A percentile compares a stretch with the other conserved stretches of the same genome.
phyloP scores from a whole-genome alignment of 2,888 invertebrate species.

The Conops quadrifasciatus region DNA sequence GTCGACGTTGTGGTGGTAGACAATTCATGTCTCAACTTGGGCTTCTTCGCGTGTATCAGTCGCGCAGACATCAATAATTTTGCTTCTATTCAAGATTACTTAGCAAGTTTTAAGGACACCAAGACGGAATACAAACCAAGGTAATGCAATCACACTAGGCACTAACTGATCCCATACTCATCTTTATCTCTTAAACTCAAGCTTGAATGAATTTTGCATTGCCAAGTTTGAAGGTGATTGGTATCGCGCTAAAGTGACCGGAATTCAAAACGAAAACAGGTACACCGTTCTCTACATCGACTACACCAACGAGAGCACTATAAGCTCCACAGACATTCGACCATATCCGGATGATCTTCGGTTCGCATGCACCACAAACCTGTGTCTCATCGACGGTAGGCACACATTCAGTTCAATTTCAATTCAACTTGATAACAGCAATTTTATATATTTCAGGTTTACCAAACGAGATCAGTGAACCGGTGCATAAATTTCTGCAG shows the following conservation, averaged over 20 bases:
- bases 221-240: slow-evolving; percentile 48
- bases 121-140: slow-evolving; percentile 46
- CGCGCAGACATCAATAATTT: slow-evolving; percentile 42
- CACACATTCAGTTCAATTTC: background rate
- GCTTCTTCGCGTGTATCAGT: slow-evolving; percentile 47
- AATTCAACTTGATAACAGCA: background rate
- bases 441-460: slow-evolving; percentile 37
- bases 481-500: slow-evolving; percentile 37
- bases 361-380: slow-evolving; percentile 44
- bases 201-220: slow-evolving; percentile 49
- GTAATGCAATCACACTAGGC: slow-evolving; percentile 36
- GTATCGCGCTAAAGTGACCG: slow-evolving; percentile 50
- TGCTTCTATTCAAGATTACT: slow-evolving; percentile 40
- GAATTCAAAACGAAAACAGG: slow-evolving; percentile 34
- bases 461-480: slow-evolving; percentile 32
- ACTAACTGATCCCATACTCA: background rate
- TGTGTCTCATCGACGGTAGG: slow-evolving; percentile 48
- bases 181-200: slow-evolving; percentile 19
- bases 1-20: slow-evolving; percentile 46
- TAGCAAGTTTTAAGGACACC: slow-evolving; percentile 39
- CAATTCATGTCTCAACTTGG: slow-evolving; percentile 42
- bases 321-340: slow-evolving; percentile 44
- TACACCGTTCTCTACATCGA: slow-evolving; percentile 49
- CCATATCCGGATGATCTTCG: slow-evolving; percentile 48
- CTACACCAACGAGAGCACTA: slow-evolving; percentile 46